These are phyloP conservation scores for Suricata suricatta DNA, from an alignment of 2,113 vertebrate species.

Conservation along the genomic window DNA sequence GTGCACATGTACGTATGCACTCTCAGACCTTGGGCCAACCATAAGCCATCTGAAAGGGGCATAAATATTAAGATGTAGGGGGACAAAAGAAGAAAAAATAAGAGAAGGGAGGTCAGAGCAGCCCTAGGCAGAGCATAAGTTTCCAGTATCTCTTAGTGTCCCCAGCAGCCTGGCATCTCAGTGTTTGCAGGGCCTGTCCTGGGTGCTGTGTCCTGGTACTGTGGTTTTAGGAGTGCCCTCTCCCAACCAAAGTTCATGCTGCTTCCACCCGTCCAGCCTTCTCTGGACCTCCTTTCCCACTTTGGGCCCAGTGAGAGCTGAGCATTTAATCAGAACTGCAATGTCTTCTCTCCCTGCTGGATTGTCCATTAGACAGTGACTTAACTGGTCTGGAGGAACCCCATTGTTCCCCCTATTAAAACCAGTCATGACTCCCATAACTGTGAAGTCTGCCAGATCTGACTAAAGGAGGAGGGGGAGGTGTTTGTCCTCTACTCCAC, in stretches of 20 bases:
- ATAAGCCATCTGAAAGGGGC: background rate
- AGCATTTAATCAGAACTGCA: slow-evolving; percentile 1
- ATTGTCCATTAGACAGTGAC: background rate
- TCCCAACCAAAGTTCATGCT: background rate
- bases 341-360: background rate
- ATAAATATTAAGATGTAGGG: background rate
- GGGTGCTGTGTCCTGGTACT: background rate
- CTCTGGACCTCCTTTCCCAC: background rate
- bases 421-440: background rate
- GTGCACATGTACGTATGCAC: accelerated
- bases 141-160: background rate
- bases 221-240: background rate
- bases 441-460: slow-evolving; percentile 64
- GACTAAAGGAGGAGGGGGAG: background rate
- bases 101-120: background rate
- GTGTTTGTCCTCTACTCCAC: slow-evolving; percentile 16
- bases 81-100: background rate
- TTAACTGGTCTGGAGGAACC: background rate
- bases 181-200: background rate
- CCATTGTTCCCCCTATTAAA: background rate
- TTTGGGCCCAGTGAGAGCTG: background rate
- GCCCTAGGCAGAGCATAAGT: background rate
- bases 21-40: background rate
- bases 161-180: background rate
- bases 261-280: background rate